Conservation (phyloP, 2,888 invertebrate genomes). For the Idaea aversata region DNA sequence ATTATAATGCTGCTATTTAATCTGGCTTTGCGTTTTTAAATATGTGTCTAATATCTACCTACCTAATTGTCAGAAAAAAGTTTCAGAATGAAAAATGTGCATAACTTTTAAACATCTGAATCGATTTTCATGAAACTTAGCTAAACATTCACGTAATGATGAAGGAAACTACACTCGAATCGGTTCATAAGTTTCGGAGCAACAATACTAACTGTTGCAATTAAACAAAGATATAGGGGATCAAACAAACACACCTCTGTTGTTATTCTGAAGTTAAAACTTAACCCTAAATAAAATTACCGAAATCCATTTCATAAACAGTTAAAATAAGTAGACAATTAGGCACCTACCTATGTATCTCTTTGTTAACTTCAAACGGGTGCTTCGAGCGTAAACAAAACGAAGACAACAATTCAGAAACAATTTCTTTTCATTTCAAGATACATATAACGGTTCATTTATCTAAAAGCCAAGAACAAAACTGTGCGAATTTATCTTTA, state of each 20-base stretch:
- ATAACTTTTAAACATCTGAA: too few relatives aligned
- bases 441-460: constrained; percentile 17
- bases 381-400: not conserved
- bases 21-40: too few relatives aligned
- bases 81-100: too few relatives aligned
- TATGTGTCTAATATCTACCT: too few relatives aligned
- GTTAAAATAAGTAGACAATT: not conserved
- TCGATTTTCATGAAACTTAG: too few relatives aligned
- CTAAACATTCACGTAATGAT: too few relatives aligned
- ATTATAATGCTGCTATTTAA: too few relatives aligned
- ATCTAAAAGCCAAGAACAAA: constrained; percentile 22
- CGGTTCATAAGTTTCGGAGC: too few relatives aligned
- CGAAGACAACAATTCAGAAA: not conserved
- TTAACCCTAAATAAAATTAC: not conserved
- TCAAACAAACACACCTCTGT: not conserved
- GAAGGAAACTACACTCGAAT: too few relatives aligned
- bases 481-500: constrained; percentile 26
- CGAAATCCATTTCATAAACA: not conserved
- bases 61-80: too few relatives aligned
- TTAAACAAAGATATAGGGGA: not conserved
- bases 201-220: too few relatives aligned
- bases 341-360: constrained; percentile 9
- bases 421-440: constrained; percentile 4
- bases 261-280: too few relatives aligned
- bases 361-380: not conserved